Evolutionary conservation across 2,888 invertebrate species (phyloP).

Genomic region (Coremacera marginata): DNA sequence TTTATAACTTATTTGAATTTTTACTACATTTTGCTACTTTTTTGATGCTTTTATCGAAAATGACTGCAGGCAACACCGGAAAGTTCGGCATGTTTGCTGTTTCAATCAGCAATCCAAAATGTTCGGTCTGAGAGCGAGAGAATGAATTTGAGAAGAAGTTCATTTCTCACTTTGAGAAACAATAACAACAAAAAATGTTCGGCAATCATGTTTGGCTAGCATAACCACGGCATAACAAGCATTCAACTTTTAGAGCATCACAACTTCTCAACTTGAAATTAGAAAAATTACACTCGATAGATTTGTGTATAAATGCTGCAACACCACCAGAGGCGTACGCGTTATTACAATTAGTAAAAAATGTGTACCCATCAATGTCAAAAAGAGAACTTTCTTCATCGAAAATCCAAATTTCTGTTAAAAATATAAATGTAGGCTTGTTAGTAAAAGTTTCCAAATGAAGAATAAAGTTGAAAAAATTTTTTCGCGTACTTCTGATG

Average conservation of each 20-base stretch:
- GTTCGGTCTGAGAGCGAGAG: no score
- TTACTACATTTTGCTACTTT: no score
- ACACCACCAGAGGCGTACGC: background rate
- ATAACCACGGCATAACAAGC: no score
- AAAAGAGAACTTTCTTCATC: background rate
- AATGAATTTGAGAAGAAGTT: no score
- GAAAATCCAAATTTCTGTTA: conserved; percentile 1
- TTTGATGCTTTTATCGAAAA: no score
- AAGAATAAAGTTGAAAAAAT: background rate
- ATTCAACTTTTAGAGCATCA: background rate
- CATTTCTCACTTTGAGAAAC: no score
- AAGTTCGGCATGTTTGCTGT: no score
- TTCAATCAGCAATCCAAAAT: no score
- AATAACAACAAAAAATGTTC: no score
- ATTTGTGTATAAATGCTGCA: background rate
- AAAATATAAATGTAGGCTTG: background rate
- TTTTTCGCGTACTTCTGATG: background rate
- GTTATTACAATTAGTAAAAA: background rate
- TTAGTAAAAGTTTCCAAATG: background rate
- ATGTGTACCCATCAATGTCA: background rate
- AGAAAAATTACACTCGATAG: background rate
- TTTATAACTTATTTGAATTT: no score
- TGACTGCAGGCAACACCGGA: no score
- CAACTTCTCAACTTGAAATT: background rate
- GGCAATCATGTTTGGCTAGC: no score